Conservation (phyloP, 2,113 vertebrate genomes). For the Numida meleagris region DNA sequence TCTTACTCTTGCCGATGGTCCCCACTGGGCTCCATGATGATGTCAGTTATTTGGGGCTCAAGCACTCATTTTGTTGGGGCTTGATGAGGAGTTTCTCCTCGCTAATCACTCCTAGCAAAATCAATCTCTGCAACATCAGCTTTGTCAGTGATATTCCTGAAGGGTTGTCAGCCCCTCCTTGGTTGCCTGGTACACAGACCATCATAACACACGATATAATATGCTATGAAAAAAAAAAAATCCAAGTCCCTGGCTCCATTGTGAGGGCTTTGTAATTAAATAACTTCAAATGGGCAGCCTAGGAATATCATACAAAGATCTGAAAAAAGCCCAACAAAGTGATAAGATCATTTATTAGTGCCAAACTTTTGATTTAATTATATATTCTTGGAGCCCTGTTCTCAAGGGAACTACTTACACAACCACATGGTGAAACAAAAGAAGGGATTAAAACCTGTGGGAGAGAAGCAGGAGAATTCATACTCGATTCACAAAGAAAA, state of each 20-base stretch:
- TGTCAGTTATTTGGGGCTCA: not conserved
- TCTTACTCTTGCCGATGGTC: not conserved
- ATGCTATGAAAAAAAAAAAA: not conserved
- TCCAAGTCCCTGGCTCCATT: not conserved
- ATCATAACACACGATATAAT: not conserved
- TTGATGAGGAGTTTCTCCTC: constrained; percentile 11
- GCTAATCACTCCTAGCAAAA: constrained; percentile 29
- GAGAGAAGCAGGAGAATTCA: constrained; percentile 45
- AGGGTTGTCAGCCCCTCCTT: constrained; percentile 58
- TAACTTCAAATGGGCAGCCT: not conserved
- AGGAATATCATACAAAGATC: constrained; percentile 66
- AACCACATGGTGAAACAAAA: constrained; percentile 71
- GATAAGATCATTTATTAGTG: constrained; percentile 70
- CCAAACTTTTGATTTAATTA: constrained; percentile 75
- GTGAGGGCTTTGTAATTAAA: constrained; percentile 69
- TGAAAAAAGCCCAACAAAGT: constrained; percentile 65
- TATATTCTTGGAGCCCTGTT: constrained; percentile 62
- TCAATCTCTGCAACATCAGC: constrained; percentile 16
- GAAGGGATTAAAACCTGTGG: constrained; percentile 71
- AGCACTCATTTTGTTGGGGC: not conserved
- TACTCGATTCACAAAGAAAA: constrained; percentile 34
- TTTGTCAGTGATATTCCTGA: constrained; percentile 19
- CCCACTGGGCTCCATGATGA: not conserved
- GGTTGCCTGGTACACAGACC: not conserved
- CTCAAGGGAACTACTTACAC: constrained; percentile 74